Evolutionary conservation across 2,888 invertebrate species (phyloP), one percentile per base, ranked within the genome.

Genomic region (Oegoconia quadripuncta): DNA sequence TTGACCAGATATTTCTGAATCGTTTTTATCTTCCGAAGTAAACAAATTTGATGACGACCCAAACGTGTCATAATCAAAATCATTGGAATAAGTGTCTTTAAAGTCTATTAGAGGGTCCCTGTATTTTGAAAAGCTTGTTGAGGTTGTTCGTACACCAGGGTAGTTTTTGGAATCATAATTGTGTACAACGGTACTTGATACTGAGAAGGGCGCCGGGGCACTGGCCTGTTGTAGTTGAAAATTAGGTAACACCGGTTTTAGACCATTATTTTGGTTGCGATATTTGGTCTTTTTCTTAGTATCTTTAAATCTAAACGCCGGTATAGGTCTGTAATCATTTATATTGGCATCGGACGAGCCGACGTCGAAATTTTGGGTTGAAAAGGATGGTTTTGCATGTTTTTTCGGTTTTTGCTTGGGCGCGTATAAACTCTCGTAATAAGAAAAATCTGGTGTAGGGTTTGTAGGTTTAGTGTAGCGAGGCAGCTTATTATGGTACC

Each of bases 391-490:
- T 42, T 68, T 72, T 6, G 56, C 61, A 7, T 50, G 25, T 43
- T 70, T 71, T 41, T 64, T 73, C 32, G 66, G 52, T 44, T 64
- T 73, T 23, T 48, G 63, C 28, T 59, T 61, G 2, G 75, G 65
- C 1, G 68, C 46, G 37, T 76, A 84, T 26, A 83, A 70, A 46
- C 65, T 77, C 60, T 86, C 86, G 37, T 83, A 86, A 58, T 83
- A 84, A n/a, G 81, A 67, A 48, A 74, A 77, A 48, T 84, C 84
- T 27, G 58, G 50, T 1, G 59, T 50, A 7, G 68, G 61, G 52
- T 75, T 83, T n/a, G 51, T 50, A 1, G 58, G 51, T 41, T 78
- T 81, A 16, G 58, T 48, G 42, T 59, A 59, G n/a, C 64, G 62
- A n/a, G 58, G 40, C 41, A 65, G 59, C 50, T 77, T 82, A 28